Base-by-base conservation (phyloP, 2,888 invertebrate species). In the Eugnorisma glareosa region DNA sequence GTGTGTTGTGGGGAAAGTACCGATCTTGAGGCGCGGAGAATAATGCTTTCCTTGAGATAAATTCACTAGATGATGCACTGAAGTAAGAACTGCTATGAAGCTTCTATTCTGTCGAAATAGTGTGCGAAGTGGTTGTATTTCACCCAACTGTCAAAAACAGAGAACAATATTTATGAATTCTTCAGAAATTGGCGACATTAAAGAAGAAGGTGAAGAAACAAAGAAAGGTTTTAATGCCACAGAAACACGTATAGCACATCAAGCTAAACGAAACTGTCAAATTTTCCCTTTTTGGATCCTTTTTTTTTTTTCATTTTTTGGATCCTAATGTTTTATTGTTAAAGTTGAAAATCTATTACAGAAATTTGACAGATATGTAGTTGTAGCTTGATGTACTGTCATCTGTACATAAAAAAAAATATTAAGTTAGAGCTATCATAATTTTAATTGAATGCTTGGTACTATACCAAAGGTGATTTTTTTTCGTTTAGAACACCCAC, bases 1-100 rank as follows among this genome's bases (percentile, higher is more conserved):
- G 75, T 73, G 31, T 71, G 45, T 37, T 75, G 74, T 37, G 75
- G 67, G 68, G 84, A 79, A 83, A 86, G 73, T 70, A 61, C 71
- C 64, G 28, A 81, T 85, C 77, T 81, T 73, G 54, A 79, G 5
- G 31, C 57, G 2, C 24, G 24, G 61, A 68, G 70, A 67, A 68
- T 73, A 15, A n/a, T 61, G 80, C 24, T 68, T 37, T 28, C 18
- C 37, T 57, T 77, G 4, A 6, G 37, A 66, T 77, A 51, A 68
- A 51, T 51, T 11, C 8, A 13, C 11, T 24, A 21, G 10, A 31
- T 31, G 10, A 40, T 40, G n/a, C 40, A 13, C 31, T 73, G 13
- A 73, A 40, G 2, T 73, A 18, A 40, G 18, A 73, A 31, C 40
- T 0, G 21, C 35, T 37, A 10, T 6, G 1, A 8, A n/a, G n/a